Percentiles rank a stretch among this genome's conserved stretches.
phyloP scores from a whole-genome alignment of 2,888 invertebrate genomes.

The Smittia sp. region DNA sequence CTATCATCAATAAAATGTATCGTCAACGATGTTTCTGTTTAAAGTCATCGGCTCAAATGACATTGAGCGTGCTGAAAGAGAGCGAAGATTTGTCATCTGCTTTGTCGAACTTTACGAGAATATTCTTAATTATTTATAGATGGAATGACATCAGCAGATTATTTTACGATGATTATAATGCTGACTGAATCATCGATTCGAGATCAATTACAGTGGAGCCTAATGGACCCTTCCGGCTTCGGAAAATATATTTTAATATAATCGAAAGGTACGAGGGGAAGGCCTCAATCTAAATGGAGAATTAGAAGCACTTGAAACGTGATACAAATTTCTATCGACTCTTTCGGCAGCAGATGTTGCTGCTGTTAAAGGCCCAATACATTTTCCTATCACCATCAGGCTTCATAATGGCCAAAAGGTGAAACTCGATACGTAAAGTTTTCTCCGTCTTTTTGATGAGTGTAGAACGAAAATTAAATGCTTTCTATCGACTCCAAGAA shows the following conservation, averaged over 20 bases:
- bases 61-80: no score
- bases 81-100: no score
- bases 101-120: conserved; percentile 1
- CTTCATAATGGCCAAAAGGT: conserved; percentile 35
- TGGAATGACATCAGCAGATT: neutral
- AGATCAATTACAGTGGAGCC: conserved; percentile 37
- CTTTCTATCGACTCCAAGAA: neutral
- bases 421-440: conserved; percentile 28
- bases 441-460: conserved; percentile 23
- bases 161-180: conserved; percentile 19
- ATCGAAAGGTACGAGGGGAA: conserved; percentile 2
- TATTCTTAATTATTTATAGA: neutral
- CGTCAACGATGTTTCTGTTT: no score
- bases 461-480: conserved; percentile 25
- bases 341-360: neutral
- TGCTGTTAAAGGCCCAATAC: conserved; percentile 10
- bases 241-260: conserved; percentile 23
- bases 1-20: conserved; percentile 26
- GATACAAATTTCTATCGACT: conserved; percentile 36
- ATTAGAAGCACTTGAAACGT: conserved; percentile 39
- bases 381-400: conserved; percentile 29
- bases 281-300: conserved; percentile 21
- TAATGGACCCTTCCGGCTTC: conserved; percentile 25
- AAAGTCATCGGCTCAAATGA: no score
- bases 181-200: conserved; percentile 30